Conservation (phyloP, 2,113 vertebrate genomes). For the Myanophis thanlyinensis region DNA sequence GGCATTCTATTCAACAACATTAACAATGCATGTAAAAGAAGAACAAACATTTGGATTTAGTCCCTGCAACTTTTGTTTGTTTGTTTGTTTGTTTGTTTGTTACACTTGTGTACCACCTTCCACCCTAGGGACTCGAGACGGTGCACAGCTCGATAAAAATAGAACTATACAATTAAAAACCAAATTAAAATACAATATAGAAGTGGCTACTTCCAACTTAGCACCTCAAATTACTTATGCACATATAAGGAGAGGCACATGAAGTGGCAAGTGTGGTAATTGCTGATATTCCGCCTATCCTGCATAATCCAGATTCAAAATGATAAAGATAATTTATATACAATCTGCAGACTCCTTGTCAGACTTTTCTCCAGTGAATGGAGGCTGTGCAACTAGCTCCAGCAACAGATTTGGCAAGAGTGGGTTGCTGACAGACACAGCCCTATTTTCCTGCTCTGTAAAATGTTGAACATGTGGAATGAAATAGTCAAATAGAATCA, state of each 20-base stretch:
- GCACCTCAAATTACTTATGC: background rate
- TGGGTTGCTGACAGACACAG: background rate
- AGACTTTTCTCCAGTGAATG: background rate
- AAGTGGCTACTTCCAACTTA: background rate
- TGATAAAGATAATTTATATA: background rate
- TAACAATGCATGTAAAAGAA: background rate
- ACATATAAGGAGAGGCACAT: background rate
- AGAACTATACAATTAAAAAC: no score
- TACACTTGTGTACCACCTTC: no score
- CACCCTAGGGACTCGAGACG: no score
- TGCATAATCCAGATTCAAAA: background rate
- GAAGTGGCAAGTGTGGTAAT: background rate
- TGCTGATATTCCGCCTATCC: background rate
- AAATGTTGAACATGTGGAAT: background rate
- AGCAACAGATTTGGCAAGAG: background rate
- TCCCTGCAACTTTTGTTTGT: background rate
- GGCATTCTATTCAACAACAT: background rate
- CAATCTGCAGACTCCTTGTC: background rate
- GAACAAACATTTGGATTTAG: background rate
- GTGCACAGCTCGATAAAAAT: no score
- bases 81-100: no score
- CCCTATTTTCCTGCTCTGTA: background rate
- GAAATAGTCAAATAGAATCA: background rate
- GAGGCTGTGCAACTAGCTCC: background rate
- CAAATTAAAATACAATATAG: no score